Evolutionary conservation across 2,113 vertebrate genomes (phyloP), one percentile per base, ranked within the genome.

Genomic region (Athene cunicularia): DNA sequence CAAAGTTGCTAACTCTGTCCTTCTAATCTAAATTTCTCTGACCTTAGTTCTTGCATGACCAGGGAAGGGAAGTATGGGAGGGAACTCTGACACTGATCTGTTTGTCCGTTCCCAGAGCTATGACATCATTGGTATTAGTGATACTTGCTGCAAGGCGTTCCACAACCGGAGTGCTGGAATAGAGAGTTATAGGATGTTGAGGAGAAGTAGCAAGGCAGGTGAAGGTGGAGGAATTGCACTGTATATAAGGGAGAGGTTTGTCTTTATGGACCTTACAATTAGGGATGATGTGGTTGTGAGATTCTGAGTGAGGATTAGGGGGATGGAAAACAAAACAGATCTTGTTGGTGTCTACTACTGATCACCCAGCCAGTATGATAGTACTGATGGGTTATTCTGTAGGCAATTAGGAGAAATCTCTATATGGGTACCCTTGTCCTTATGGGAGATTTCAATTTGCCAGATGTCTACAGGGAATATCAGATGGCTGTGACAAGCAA

Each of bases 41-140:
- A 2, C 5, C 4, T 10, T 0, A 1, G 6, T 47, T 86, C 14
- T 12, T 67, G 14, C 26, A 17, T 5, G 4, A n/a, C 9, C 37
- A 66, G 32, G 3, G 23, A 73, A 81, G 16, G 20, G 7, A 13
- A 85, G 63, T 32, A n/a, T 11, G 14, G 22, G 39, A 70, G 3
- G 8, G 11, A 82, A 67, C 10, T 16, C 12, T 50, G 53, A 49
- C 3, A 5, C 20, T 33, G 14, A 14, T 8, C 27, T 64, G 14
- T 59, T 49, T 47, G 24, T 32, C 55, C 3, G 1, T 60, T 75
- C 45, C 13, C 32, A 70, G 49, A 27, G 6, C 16, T 77, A 12
- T 45, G 39, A n/a, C 7, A 32, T 30, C 1, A 7, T 2, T 45
- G 28, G 2, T 43, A 39, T 30, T 30, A 30, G 21, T 60, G n/a